Evolutionary conservation across 2,888 invertebrate genomes (phyloP), one percentile per base, ranked within the genome.

Genomic region (Archips xylosteana): DNA sequence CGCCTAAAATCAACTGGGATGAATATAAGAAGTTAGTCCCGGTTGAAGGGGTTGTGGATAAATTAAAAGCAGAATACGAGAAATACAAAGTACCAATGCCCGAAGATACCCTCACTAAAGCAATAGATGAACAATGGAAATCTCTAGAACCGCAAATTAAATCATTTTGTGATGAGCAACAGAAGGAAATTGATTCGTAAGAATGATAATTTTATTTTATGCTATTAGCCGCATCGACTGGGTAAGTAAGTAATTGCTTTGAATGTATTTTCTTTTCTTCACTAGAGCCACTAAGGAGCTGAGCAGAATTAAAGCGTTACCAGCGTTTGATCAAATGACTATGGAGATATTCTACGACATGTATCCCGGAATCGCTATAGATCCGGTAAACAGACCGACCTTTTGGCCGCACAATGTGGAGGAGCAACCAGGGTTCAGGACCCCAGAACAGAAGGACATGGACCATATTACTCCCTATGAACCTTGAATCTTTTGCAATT

Each of bases 351-450:
- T 77, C 54, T 76, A 77, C 9, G 89, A 91, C 6, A 73, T 89
- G 80, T 88, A 80, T 73, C 92, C 92, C 0, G 76, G 87, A 0
- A 2, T 71, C 0, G 86, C 89, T 0, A 1, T 92, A 1, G 88
- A 92, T 72, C 83, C 86, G 0, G 89, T 94, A 0, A 86, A 87
- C 0, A 86, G 75, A 9, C 94, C 92, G 0, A 80, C 89, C 0
- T 92, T 88, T 76, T 94, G 94, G 94, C 94, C 94, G 0, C 94
- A 94, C 75, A 80, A 80, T 3, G 78, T 82, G 0, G 93, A 93
- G 4, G 92, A 92, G 54, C 93, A 94, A 75, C 78, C 84, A 2
- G 89, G 86, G 0, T 91, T 89, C 62, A 76, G 80, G 42, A 75
- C 83, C 0, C 80, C 85, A 0, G 79, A 82, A 42, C 75, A 76